A percentile compares a stretch with the other conserved stretches of the same genome.
Evolutionary conservation across 2,113 vertebrate species (phyloP).

Genomic region (Cyphomyrus plagiostoma): DNA sequence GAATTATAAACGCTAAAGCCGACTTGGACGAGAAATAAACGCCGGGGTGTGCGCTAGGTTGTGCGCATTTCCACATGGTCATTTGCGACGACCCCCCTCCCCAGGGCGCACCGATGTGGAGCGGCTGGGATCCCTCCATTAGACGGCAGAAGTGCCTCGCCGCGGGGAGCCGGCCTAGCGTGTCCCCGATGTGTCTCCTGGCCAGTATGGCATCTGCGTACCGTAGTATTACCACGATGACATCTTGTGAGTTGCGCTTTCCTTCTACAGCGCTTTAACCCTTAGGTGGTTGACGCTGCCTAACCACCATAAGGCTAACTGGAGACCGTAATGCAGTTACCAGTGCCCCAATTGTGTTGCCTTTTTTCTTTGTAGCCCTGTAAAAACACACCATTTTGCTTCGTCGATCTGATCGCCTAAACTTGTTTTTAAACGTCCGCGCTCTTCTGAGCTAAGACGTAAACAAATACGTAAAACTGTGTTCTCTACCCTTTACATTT

Average conservation of each 20-base stretch:
- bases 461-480: background rate
- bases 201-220: background rate
- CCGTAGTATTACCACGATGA: background rate
- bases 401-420: background rate
- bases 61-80: slow-evolving; percentile 7
- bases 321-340: background rate
- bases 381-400: background rate
- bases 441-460: background rate
- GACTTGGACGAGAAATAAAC: background rate
- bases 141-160: background rate
- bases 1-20: background rate
- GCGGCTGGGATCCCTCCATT: background rate
- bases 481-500: too few relatives aligned
- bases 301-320: background rate
- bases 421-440: background rate
- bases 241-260: background rate
- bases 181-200: background rate
- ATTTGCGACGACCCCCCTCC: background rate
- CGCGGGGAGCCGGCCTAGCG: background rate
- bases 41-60: background rate
- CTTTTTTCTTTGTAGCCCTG: background rate
- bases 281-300: background rate
- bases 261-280: background rate
- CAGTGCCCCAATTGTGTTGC: background rate
- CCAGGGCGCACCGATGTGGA: background rate